Evolutionary conservation across 1,140 invertebrate genomes (phyloP), one percentile per base, ranked within the genome.

Genomic region (Zaprionus vittiger): DNA sequence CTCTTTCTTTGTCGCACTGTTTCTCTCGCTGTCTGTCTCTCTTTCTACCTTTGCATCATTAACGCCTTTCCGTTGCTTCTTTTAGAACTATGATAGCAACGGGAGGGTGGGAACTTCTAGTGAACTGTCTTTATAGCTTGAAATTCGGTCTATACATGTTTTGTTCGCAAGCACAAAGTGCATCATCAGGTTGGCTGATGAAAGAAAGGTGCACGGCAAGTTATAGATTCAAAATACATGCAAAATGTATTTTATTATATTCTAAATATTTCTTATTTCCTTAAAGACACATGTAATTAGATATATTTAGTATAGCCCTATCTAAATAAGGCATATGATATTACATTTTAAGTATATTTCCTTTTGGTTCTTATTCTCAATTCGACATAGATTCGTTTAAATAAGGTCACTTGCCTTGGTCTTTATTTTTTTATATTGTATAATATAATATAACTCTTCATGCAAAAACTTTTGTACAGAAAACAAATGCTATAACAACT

Each of bases 1-100:
- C 17, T 28, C 3, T 63, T 3, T 73, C 24, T 47, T 20, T 4
- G 12, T 44, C 6, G 28, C 6, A 17, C 26, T 38, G 12, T 38
- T 3, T 52, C 9, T 17, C 7, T 4, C 24, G 24, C 24, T 26
- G 5, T 4, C 31, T 38, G 2, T 59, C 2, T 61, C 20, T 31
- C 4, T 63, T 6, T 73, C 17, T 55, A 7, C 59, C 82, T 81
- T n/a, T 76, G 28, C 22, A 55, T 82, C 90, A 91, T 89, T 91
- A 81, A 76, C 70, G 71, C 79, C 81, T 82, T 91, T 90, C 85
- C 85, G 85, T 85, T 44, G n/a, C 26, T 24, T 44, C 20, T 65
- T 26, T 14, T 15, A 24, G 14, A 65, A 20, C 44, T 44, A n/a
- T 34, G 11, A 6, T 52, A 56, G 26, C 26, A 7, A 26, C 54